phyloP scores from a whole-genome alignment of 1,140 invertebrate species.

The Oscheius sp. region DNA sequence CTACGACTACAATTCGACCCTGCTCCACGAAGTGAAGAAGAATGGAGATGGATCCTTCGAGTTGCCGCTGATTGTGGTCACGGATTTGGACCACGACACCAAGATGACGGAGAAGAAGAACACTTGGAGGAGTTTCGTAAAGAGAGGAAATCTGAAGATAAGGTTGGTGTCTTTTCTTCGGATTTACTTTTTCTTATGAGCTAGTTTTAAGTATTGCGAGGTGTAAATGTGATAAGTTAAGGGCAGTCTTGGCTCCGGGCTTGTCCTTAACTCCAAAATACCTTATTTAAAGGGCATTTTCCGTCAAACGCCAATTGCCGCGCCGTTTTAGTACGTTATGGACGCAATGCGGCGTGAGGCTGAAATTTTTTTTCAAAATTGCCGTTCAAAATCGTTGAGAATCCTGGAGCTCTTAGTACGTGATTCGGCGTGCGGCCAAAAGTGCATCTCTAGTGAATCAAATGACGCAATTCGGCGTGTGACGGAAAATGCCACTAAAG shows the following conservation, averaged over 20 bases:
- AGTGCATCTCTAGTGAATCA: too few relatives aligned
- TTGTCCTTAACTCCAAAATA: neutral
- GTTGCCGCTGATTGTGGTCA: constrained; percentile 24
- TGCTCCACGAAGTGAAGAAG: neutral
- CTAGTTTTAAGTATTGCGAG: neutral
- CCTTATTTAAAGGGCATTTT: too few relatives aligned
- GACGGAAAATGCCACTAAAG: neutral
- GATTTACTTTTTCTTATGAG: neutral
- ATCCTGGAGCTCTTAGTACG: too few relatives aligned
- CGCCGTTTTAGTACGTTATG: too few relatives aligned
- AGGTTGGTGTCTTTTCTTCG: neutral
- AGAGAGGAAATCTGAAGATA: constrained; percentile 17
- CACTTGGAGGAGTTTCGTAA: constrained; percentile 31
- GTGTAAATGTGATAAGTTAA: neutral
- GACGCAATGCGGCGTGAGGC: too few relatives aligned
- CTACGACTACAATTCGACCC: neutral
- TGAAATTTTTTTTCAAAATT: too few relatives aligned
- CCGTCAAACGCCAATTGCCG: too few relatives aligned
- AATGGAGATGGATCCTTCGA: constrained; percentile 9
- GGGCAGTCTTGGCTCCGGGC: neutral
- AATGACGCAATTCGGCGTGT: too few relatives aligned
- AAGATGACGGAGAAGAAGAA: constrained; percentile 31
- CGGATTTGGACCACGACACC: constrained; percentile 41
- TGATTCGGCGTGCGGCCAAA: too few relatives aligned
- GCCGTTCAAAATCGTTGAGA: too few relatives aligned